Percentiles rank a stretch among this genome's conserved stretches.
These are phyloP conservation scores for Danionella cerebrum DNA, from an alignment of 2,113 vertebrate species.

Conservation along the genomic window DNA sequence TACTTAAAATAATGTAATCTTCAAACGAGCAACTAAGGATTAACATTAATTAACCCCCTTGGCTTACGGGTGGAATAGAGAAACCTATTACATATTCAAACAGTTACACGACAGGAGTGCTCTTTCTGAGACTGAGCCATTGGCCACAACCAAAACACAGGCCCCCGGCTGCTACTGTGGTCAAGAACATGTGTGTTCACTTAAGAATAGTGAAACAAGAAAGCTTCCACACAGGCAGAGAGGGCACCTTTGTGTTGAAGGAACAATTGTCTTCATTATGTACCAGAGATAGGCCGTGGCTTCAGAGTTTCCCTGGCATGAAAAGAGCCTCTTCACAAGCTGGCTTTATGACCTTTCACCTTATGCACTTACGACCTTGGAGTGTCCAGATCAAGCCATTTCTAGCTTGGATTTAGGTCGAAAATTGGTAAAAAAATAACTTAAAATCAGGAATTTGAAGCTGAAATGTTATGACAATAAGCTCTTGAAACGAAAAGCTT, in stretches of 20 bases:
- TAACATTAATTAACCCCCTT: background rate
- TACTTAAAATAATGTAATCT: background rate
- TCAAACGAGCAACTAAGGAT: background rate
- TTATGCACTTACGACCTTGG: constrained; percentile 1
- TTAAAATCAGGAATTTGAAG: constrained; percentile 1
- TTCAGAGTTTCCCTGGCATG: constrained; percentile 52
- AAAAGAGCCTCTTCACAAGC: constrained; percentile 29
- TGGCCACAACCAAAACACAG: background rate
- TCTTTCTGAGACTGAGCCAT: background rate
- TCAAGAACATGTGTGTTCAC: constrained; percentile 13
- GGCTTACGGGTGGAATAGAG: background rate
- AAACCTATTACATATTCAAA: background rate
- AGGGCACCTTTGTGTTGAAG: constrained; percentile 56
- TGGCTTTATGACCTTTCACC: background rate
- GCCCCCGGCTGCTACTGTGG: background rate
- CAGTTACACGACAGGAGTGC: background rate
- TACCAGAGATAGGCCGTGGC: constrained; percentile 42
- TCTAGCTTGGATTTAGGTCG: background rate
- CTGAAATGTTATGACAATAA: constrained; percentile 19
- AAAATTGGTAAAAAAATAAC: constrained; percentile 29
- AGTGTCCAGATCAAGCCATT: background rate
- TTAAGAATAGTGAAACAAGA: background rate
- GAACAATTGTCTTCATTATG: constrained; percentile 67
- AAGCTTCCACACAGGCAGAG: constrained; percentile 25
- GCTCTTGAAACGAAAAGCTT: constrained; percentile 15